Base-by-base conservation (phyloP, 1,140 invertebrate genomes). In the fruit fly (Drosophila melanogaster) region DNA sequence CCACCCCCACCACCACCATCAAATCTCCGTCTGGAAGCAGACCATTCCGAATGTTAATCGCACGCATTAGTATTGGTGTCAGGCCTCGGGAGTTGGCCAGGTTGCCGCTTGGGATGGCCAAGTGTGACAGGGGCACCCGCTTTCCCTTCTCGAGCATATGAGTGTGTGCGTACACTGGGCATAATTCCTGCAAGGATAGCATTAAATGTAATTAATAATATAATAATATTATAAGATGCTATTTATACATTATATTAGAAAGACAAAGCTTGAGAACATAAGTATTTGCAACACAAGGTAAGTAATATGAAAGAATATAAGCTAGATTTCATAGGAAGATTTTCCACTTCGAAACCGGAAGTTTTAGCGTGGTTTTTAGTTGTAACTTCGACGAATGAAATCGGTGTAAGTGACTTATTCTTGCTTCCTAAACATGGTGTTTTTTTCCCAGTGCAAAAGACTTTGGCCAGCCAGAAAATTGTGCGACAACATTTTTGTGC, bases 21-120 rank as follows among this genome's bases (percentile, higher is more conserved):
- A 8, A 50, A 77, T 72, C 59, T 49, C 56, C 49, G 19, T 41
- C 40, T 57, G 51, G 41, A 30, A 17, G 57, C 38, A 67, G 62
- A 58, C 53, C 84, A 65, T 83, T 79, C 64, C 66, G 71, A 89
- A 84, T 90, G 77, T 89, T 89, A 89, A 90, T 89, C 84, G 84
- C 73, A 84, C 40, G 77, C 84, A 89, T 89, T 89, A 90, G 84
- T 84, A 89, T 89, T 89, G 85, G 84, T 90, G 85, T 90, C 85
- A 90, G 81, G 79, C 69, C 57, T 61, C 76, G 57, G 61, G 53
- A 81, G 59, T 44, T 72, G 38, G 57, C 66, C 61, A 51, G 64
- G 60, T 46, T 47, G 56, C 62, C 64, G 67, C 79, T 46, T 49
- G 79, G 76, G 71, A 79, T 40, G 41, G 70, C 57, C 49, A 62